A percentile compares a stretch with the other conserved stretches of the same genome.
Conservation (phyloP, 2,797 vertebrate species). For the Loris lydekkerianus region DNA sequence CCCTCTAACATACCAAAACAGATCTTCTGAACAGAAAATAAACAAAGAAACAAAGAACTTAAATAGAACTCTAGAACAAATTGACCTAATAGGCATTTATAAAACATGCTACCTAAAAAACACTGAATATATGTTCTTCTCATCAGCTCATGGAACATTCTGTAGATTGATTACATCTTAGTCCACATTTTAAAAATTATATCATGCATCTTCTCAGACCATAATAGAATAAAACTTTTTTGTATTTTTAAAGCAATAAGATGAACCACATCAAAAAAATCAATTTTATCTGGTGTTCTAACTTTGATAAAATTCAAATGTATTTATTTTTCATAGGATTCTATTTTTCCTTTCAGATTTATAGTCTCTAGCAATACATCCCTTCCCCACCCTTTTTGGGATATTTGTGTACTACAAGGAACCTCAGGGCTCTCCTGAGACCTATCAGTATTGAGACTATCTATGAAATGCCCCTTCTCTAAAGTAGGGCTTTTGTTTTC, state of each 20-base stretch:
- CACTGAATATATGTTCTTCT: too few species aligned
- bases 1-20: too few species aligned
- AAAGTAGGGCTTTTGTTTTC: background rate
- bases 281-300: background rate
- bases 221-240: background rate
- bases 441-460: background rate
- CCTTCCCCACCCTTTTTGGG: background rate
- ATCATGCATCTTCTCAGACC: too few species aligned
- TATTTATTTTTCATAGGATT: slow-evolving; percentile 25
- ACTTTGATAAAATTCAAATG: slow-evolving; percentile 34
- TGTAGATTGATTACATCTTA: too few species aligned
- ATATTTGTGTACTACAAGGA: slow-evolving; percentile 4
- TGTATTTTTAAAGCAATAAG: background rate
- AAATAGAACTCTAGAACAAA: too few species aligned
- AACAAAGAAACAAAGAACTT: too few species aligned
- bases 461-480: background rate
- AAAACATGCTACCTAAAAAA: too few species aligned
- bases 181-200: too few species aligned
- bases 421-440: background rate
- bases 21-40: too few species aligned
- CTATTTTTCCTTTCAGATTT: slow-evolving; percentile 53
- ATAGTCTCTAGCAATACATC: background rate
- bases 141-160: too few species aligned
- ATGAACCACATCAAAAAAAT: slow-evolving; percentile 43
- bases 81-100: too few species aligned